Percentiles rank a stretch among this genome's conserved stretches.
phyloP scores from a whole-genome alignment of 53 echinoderm and acorn worm species.

The Glandiceps talaboti region DNA sequence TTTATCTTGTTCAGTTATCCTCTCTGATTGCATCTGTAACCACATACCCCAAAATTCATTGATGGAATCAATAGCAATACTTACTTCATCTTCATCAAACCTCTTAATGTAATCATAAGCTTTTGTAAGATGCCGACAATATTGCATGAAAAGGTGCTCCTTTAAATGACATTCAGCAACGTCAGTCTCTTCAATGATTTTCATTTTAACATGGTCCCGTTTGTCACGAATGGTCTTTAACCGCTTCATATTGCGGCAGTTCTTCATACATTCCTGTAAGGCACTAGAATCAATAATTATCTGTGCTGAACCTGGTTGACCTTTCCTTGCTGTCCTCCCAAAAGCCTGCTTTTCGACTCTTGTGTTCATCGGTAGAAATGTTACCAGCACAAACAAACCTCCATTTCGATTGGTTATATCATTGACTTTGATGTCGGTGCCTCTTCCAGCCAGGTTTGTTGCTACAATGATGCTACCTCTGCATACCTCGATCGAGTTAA shows the following conservation, averaged over 20 bases:
- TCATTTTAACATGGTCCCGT: background rate
- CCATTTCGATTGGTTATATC: background rate
- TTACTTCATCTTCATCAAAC: background rate
- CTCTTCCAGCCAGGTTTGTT: slow-evolving; percentile 6
- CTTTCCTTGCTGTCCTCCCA: slow-evolving; percentile 8
- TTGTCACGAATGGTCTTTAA: background rate
- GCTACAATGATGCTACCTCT: slow-evolving; percentile 1
- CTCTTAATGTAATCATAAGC: background rate
- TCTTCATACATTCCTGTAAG: background rate
- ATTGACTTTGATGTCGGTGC: slow-evolving; percentile 1
- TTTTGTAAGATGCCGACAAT: background rate
- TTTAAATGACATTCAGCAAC: background rate
- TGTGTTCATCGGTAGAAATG: slow-evolving; percentile 4
- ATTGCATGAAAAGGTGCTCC: background rate
- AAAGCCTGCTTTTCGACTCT: slow-evolving; percentile 6
- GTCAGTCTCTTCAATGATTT: background rate
- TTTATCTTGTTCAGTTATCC: too few relatives aligned
- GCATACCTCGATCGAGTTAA: background rate
- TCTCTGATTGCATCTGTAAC: background rate
- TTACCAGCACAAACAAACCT: slow-evolving; percentile 5
- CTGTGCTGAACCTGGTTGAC: slow-evolving; percentile 10
- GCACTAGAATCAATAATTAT: background rate
- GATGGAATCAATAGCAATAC: background rate
- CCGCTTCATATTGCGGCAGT: background rate
- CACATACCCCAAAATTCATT: background rate